Evolutionary conservation across 2,888 invertebrate species (phyloP), one percentile per base, ranked within the genome.

Genomic region (Synergus itoensis): DNA sequence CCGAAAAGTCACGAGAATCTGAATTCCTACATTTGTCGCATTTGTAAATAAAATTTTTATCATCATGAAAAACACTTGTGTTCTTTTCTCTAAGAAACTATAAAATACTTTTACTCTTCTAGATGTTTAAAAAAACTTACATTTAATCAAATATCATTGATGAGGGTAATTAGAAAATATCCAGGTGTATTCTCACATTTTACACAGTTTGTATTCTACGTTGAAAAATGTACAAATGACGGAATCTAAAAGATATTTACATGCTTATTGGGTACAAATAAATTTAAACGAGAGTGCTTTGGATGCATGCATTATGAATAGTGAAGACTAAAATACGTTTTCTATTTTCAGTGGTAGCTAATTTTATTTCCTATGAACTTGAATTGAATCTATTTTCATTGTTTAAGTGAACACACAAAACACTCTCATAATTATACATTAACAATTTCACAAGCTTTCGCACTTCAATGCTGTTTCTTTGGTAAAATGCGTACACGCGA

Each of bases 41-140:
- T 91, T 91, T 91, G 91, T 91, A 91, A 91, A 91, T 91, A 91
- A 91, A 91, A 91, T 91, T 91, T 91, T 91, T 91, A 91, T 91
- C 90, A 90, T 90, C 91, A 90, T 90, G 90, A 87, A 84, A 86
- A 63, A 21, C 40, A 69, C 76, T 16, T 57, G 65, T 75, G 14
- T 80, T 80, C 36, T 79, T n/a, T 53, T 9, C n/a, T 53, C 1
- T n/a, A 53, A 9, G 9, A 36, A 36, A 36, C 5, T 36, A 36
- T 0, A 36, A 36, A 43, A 43, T 43, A 43, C 11, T 43, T 43
- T 11, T 0, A 43, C 11, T 43, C 43, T 43, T 43, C 11, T 43
- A 43, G 11, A 43, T 43, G 11, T 43, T 43, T 43, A 43, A 9
- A 11, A 11, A 11, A 43, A 43, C 43, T 9, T 77, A 53, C n/a